Evolutionary conservation across 2,113 vertebrate species (phyloP).

Genomic region (Poeciliopsis retropinna): DNA sequence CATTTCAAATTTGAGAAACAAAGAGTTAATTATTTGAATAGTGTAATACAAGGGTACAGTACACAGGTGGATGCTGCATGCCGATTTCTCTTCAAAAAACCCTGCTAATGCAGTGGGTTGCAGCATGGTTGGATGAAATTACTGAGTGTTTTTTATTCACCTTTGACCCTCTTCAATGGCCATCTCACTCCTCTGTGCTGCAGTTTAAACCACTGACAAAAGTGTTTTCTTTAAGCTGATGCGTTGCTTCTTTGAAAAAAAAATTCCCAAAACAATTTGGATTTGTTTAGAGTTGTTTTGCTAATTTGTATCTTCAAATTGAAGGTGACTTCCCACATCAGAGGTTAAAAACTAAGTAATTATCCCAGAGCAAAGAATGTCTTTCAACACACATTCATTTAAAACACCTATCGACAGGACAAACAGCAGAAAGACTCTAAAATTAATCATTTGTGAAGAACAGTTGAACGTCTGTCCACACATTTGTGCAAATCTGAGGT

Average conservation of each 20-base stretch:
- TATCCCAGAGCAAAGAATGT: not conserved
- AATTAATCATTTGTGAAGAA: not conserved
- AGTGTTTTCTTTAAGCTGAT: not conserved
- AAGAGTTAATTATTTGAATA: not conserved
- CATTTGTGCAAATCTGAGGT: not conserved
- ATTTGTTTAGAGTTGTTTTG: not conserved
- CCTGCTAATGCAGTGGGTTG: too few relatives aligned
- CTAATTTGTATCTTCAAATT: not conserved
- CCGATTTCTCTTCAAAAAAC: not conserved
- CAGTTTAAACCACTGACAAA: not conserved
- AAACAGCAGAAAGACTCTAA: not conserved
- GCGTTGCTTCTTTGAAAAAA: too few relatives aligned
- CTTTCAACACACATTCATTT: not conserved
- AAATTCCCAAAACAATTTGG: not conserved
- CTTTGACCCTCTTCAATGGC: not conserved
- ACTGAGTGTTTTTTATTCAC: not conserved
- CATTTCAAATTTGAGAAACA: not conserved
- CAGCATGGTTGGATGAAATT: not conserved
- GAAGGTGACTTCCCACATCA: not conserved
- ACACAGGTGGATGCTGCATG: not conserved
- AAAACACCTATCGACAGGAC: not conserved
- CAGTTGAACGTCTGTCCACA: conserved; percentile 5
- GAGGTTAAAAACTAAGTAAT: not conserved
- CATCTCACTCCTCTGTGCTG: not conserved
- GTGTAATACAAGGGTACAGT: not conserved